Conservation (phyloP, 1,140 invertebrate species). For the Teleopsis dalmanni region DNA sequence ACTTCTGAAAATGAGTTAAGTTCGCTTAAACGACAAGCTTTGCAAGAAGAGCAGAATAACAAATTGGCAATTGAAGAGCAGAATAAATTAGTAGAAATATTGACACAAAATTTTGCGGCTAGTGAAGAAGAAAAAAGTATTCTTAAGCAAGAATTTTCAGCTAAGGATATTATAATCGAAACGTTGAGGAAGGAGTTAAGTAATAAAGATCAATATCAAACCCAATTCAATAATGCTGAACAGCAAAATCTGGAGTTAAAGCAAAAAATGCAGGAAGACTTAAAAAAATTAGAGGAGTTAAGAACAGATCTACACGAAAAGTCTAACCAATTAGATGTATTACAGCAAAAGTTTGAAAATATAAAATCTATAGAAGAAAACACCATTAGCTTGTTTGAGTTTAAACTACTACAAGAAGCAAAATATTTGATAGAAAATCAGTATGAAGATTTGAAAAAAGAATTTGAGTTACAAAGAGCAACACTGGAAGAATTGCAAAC, state of each 20-base stretch:
- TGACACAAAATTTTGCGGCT: background rate
- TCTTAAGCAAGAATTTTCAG: constrained; percentile 7
- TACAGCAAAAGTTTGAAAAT: background rate
- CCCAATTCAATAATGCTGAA: no score
- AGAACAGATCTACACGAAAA: constrained; percentile 37
- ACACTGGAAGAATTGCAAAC: constrained; percentile 3
- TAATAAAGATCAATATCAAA: background rate
- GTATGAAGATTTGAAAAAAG: constrained; percentile 3
- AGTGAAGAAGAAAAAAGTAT: no score
- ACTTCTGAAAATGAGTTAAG: constrained; percentile 3
- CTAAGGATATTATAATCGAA: constrained; percentile 9
- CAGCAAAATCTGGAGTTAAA: no score
- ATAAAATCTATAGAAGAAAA: background rate
- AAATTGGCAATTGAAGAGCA: background rate
- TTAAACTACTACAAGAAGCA: background rate
- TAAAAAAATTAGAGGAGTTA: constrained; percentile 42
- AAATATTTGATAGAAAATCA: background rate
- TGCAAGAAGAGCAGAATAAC: background rate
- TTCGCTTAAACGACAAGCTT: background rate
- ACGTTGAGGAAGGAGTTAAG: constrained; percentile 1
- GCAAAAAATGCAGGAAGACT: no score
- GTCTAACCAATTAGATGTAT: background rate
- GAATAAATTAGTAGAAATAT: background rate
- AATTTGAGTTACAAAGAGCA: background rate
- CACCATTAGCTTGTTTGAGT: background rate